Conservation (phyloP, 1,140 invertebrate genomes). For the Prorops nasuta region DNA sequence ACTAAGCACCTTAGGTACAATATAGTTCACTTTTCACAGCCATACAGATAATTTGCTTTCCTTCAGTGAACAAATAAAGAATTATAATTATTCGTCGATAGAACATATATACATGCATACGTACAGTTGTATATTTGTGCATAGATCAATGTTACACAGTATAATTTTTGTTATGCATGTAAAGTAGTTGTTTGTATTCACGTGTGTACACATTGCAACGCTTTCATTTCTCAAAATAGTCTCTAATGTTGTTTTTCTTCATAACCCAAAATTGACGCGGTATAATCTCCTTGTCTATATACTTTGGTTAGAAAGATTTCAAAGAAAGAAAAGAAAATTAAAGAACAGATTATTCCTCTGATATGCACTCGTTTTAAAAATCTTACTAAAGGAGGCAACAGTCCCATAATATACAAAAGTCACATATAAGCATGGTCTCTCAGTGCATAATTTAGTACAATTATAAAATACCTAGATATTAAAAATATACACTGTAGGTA, state of each 20-base stretch:
- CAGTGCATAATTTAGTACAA: conserved; percentile 23
- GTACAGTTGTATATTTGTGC: conserved; percentile 12
- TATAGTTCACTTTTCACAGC: conserved; percentile 59
- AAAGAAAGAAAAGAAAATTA: no score
- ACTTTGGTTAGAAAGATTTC: conserved; percentile 42
- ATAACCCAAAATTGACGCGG: no score
- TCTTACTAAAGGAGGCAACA: conserved; percentile 17
- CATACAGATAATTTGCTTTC: conserved; percentile 56
- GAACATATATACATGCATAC: conserved; percentile 23
- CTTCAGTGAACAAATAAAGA: conserved; percentile 52
- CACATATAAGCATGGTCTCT: conserved; percentile 8
- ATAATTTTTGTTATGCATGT: background rate
- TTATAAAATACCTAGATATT: conserved; percentile 41
- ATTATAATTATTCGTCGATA: conserved; percentile 36
- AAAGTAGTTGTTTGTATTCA: background rate
- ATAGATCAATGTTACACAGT: background rate
- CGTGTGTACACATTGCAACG: background rate
- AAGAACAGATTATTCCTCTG: conserved; percentile 31
- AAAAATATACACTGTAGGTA: conserved; percentile 52
- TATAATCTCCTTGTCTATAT: no score
- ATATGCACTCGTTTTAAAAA: conserved; percentile 28
- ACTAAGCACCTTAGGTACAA: conserved; percentile 57
- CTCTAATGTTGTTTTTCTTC: no score
- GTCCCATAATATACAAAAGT: conserved; percentile 23
- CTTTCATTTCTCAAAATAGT: no score